Evolutionary conservation across 2,888 invertebrate genomes (phyloP).

Genomic region (Apotomis betuletana): DNA sequence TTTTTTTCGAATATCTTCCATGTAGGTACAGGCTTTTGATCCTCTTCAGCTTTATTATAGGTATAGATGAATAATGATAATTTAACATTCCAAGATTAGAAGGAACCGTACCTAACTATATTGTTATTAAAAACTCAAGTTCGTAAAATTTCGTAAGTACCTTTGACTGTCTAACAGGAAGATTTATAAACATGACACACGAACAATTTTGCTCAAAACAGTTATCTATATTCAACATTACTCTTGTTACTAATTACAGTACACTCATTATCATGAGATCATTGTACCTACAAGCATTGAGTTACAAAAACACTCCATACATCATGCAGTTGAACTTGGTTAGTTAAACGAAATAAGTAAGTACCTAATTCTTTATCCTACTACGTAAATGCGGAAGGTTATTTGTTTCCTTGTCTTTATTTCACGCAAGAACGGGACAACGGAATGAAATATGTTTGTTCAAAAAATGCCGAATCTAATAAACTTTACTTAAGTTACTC

Average conservation of each 20-base stretch:
- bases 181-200: neutral
- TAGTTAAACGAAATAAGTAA: neutral
- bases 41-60: no score
- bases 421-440: no score
- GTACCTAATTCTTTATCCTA: neutral
- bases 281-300: neutral
- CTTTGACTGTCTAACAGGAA: neutral
- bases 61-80: no score
- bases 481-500: no score
- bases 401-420: no score
- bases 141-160: neutral
- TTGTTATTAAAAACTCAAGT: neutral
- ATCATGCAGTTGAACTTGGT: neutral
- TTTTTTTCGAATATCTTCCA: no score
- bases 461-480: no score
- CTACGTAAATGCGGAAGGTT: neutral
- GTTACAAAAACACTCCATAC: neutral
- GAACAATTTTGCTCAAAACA: neutral
- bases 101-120: no score
- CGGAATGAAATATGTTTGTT: no score
- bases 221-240: constrained; percentile 11
- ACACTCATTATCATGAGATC: neutral
- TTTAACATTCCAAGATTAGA: no score
- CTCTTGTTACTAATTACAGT: constrained; percentile 1
- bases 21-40: no score